Percentiles rank a stretch among this genome's conserved stretches.
Conservation (phyloP, 2,888 invertebrate genomes). For the Chymomyza procnemis region DNA sequence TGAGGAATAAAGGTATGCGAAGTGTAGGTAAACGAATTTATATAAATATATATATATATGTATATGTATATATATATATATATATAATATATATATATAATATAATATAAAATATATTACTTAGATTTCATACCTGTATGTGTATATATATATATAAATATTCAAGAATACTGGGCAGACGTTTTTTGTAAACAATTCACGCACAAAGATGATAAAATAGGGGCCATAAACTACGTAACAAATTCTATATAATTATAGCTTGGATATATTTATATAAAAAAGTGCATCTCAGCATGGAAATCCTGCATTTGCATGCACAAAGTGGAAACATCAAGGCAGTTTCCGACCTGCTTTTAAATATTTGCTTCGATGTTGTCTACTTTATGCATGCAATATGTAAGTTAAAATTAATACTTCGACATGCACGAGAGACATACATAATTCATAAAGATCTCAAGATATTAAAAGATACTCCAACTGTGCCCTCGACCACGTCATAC, state of each 20-base stretch:
- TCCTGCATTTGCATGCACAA: conserved; percentile 42
- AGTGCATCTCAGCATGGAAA: background rate
- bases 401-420: background rate
- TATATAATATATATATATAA: too few species aligned
- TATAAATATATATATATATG: conserved; percentile 34
- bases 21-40: conserved; percentile 13
- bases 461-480: conserved; percentile 35
- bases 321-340: conserved; percentile 26
- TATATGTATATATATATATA: conserved; percentile 23
- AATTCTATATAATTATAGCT: conserved; percentile 51
- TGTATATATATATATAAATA: conserved; percentile 54
- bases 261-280: background rate
- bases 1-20: conserved; percentile 66
- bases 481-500: conserved; percentile 49
- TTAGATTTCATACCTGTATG: background rate
- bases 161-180: conserved; percentile 75
- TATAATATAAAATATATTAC: too few species aligned
- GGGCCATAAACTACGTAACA: conserved; percentile 64
- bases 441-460: conserved; percentile 27
- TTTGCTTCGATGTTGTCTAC: conserved; percentile 25
- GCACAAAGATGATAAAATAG: conserved; percentile 78
- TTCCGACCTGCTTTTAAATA: background rate
- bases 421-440: conserved; percentile 16
- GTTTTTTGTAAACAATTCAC: conserved; percentile 79
- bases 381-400: conserved; percentile 46